Evolutionary conservation across 2,113 vertebrate genomes (phyloP).

Genomic region (Plecotus auritus): DNA sequence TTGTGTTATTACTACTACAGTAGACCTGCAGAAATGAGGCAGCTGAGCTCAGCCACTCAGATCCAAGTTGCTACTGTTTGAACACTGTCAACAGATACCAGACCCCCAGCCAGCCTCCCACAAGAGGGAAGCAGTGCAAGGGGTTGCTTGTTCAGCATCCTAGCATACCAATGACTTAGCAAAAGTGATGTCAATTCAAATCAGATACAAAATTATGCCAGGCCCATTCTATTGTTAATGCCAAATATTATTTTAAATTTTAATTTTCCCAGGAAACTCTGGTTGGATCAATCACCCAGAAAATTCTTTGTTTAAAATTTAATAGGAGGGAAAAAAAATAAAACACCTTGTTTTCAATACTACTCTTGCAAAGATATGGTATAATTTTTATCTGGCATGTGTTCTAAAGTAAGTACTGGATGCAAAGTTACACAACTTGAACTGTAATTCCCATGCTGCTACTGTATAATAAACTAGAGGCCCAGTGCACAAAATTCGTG

Average conservation of each 20-base stretch:
- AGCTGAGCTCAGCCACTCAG: too few relatives aligned
- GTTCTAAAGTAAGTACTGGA: not conserved
- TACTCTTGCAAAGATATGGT: not conserved
- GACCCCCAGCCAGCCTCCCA: not conserved
- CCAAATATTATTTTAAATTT: not conserved
- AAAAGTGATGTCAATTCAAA: not conserved
- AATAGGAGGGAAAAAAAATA: not conserved
- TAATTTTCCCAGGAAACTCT: not conserved
- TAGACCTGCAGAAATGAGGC: not conserved
- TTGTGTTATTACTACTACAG: not conserved
- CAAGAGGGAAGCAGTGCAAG: not conserved
- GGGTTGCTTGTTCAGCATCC: not conserved
- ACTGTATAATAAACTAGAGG: not conserved
- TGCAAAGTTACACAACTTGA: not conserved
- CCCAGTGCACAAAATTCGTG: too few relatives aligned
- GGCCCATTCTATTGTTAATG: not conserved
- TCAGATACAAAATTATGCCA: not conserved
- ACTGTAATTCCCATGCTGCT: not conserved
- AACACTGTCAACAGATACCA: not conserved
- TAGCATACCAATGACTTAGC: not conserved
- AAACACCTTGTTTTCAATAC: not conserved
- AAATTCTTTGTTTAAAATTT: not conserved
- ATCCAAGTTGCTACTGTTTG: accelerated
- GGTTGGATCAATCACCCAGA: not conserved
- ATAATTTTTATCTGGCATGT: not conserved